Percentiles rank a stretch among this genome's conserved stretches.
These are phyloP conservation scores for Hydroisotoma schaefferi DNA, from an alignment of 2,888 invertebrate species.

Conservation along the genomic window DNA sequence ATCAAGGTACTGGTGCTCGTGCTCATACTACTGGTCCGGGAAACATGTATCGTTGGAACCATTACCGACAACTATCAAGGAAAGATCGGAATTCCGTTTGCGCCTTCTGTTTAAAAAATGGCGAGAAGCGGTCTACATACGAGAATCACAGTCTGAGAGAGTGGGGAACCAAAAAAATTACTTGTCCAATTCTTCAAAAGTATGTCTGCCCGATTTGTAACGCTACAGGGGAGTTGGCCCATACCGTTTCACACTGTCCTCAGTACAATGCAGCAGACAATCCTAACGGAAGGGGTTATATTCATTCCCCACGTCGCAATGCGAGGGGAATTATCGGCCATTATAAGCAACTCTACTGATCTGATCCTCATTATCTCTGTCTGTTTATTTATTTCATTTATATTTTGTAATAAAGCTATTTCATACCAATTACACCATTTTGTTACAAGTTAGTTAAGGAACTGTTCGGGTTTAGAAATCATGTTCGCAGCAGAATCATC, in stretches of 20 bases:
- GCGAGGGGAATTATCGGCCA: neutral
- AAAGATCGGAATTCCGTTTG: neutral
- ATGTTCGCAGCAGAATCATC: too few relatives aligned
- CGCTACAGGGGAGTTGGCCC: slow-evolving; percentile 24
- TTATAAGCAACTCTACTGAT: neutral
- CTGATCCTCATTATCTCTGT: neutral
- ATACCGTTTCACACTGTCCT: slow-evolving; percentile 27
- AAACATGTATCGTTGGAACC: neutral
- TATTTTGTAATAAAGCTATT: too few relatives aligned
- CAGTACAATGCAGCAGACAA: slow-evolving; percentile 7
- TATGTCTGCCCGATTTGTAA: slow-evolving; percentile 21
- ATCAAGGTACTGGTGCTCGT: neutral
- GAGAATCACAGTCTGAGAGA: slow-evolving; percentile 12
- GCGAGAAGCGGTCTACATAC: slow-evolving; percentile 13
- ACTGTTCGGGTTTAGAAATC: too few relatives aligned
- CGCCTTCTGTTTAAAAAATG: slow-evolving; percentile 21
- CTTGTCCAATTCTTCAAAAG: slow-evolving; percentile 25
- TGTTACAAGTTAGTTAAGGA: too few relatives aligned
- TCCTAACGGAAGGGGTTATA: neutral
- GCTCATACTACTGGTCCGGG: neutral
- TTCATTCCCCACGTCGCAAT: neutral
- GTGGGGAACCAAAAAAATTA: neutral
- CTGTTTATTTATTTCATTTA: neutral
- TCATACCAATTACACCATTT: too few relatives aligned
- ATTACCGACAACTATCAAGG: neutral